phyloP scores from a whole-genome alignment of 2,888 invertebrate genomes.

The Agrochola macilenta region DNA sequence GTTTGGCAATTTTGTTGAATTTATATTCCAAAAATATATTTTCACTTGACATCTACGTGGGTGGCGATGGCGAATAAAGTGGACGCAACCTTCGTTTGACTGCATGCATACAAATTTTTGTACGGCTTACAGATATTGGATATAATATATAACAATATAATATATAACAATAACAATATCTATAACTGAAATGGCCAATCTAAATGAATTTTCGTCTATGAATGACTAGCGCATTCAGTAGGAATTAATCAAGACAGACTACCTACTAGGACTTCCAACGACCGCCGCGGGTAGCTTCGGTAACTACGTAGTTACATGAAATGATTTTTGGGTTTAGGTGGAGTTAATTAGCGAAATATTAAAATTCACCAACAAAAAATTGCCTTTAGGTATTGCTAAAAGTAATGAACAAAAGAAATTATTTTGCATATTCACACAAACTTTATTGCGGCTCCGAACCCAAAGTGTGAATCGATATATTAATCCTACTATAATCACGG shows the following conservation, averaged over 20 bases:
- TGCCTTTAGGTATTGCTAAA: neutral
- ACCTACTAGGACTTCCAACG: neutral
- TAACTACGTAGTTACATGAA: neutral
- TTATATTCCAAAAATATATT: constrained; percentile 51
- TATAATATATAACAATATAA: too few species aligned
- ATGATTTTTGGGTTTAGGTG: too few species aligned
- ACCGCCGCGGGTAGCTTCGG: neutral
- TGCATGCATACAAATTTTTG: constrained; percentile 33
- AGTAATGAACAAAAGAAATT: neutral
- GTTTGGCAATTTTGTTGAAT: constrained; percentile 47
- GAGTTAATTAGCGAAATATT: neutral
- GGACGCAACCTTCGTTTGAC: constrained; percentile 27
- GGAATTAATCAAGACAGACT: neutral
- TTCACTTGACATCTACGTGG: constrained; percentile 51
- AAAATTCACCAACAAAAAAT: neutral
- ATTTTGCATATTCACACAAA: constrained; percentile 6
- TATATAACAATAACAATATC: too few species aligned
- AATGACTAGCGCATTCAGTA: neutral
- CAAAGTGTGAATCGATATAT: constrained; percentile 18
- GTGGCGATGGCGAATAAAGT: constrained; percentile 54
- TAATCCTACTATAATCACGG: constrained; percentile 19
- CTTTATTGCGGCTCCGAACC: constrained; percentile 13
- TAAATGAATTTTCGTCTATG: neutral
- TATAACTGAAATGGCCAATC: neutral
- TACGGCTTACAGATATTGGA: neutral